These are phyloP conservation scores for Coracias cyanogaster DNA, from an alignment of 2,797 vertebrate genomes.

Conservation along the genomic window DNA sequence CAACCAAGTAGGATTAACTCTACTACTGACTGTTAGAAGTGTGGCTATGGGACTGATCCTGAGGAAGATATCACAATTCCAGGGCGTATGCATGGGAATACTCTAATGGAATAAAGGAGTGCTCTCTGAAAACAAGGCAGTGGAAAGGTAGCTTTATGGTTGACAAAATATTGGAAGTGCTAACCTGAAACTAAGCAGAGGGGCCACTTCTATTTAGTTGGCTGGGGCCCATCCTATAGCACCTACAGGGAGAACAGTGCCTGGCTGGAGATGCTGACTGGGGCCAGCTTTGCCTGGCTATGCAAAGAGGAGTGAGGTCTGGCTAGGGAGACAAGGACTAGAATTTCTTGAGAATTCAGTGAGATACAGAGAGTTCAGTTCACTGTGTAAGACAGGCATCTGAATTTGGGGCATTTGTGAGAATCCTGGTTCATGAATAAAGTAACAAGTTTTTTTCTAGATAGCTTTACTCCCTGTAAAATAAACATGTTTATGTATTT, in stretches of 20 bases:
- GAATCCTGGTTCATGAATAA: accelerated
- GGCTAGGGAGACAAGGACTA: background rate
- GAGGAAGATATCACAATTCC: background rate
- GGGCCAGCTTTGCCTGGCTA: background rate
- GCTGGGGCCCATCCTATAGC: background rate
- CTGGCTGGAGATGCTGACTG: background rate
- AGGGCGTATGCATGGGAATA: background rate
- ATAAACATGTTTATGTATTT: background rate
- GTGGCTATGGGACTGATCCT: background rate
- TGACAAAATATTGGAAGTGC: background rate
- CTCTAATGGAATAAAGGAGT: background rate
- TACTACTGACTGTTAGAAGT: background rate
- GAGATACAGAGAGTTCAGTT: background rate
- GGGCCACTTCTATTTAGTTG: background rate
- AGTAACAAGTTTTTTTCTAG: background rate
- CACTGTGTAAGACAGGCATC: background rate
- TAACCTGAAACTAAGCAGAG: background rate
- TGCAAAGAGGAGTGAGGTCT: accelerated
- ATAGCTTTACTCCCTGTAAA: background rate
- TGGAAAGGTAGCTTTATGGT: background rate
- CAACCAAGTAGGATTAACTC: background rate
- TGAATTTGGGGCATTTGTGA: background rate
- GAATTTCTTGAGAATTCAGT: background rate
- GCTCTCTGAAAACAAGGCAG: background rate
- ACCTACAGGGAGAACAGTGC: background rate